Percentiles rank a stretch among this genome's conserved stretches.
Conservation (phyloP, 2,797 vertebrate genomes). For the Cirrhinus mrigala region DNA sequence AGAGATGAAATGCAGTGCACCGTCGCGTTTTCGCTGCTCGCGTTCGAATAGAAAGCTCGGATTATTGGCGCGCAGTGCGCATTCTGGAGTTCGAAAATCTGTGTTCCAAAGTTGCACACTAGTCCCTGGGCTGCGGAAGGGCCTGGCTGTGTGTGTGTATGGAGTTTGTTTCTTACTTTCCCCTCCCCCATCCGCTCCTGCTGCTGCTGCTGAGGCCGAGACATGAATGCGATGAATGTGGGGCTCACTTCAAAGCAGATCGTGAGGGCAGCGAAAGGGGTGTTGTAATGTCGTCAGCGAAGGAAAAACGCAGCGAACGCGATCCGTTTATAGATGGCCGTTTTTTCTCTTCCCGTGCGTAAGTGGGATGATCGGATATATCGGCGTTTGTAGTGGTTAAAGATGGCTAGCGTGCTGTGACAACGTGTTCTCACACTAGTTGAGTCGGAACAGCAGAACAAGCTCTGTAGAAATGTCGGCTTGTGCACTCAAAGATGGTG, state of each 20-base stretch:
- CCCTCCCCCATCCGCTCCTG: slow-evolving; percentile 81
- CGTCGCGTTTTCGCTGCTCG: slow-evolving; percentile 68
- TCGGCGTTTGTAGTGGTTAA: slow-evolving; percentile 24
- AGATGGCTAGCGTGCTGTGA: slow-evolving; percentile 29
- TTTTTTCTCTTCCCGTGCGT: not conserved
- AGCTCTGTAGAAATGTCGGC: slow-evolving; percentile 51
- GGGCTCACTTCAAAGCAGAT: slow-evolving; percentile 76
- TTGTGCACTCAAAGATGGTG: slow-evolving; percentile 35
- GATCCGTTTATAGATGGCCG: slow-evolving; percentile 26
- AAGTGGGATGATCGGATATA: slow-evolving; percentile 8
- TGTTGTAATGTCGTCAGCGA: slow-evolving; percentile 63
- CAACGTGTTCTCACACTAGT: slow-evolving; percentile 55
- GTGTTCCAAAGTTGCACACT: slow-evolving; percentile 84
- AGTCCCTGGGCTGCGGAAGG: slow-evolving; percentile 79
- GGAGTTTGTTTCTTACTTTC: slow-evolving; percentile 81
- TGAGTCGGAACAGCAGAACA: slow-evolving; percentile 51
- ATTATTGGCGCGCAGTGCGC: slow-evolving; percentile 42
- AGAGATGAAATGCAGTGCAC: slow-evolving; percentile 72
- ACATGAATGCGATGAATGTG: slow-evolving; percentile 80
- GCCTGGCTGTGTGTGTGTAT: slow-evolving; percentile 71
- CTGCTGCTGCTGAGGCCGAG: slow-evolving; percentile 79
- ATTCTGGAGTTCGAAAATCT: slow-evolving; percentile 67
- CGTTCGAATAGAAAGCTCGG: slow-evolving; percentile 55
- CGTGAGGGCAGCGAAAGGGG: slow-evolving; percentile 64
- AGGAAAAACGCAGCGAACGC: slow-evolving; percentile 51